Percentiles rank a stretch among this genome's conserved stretches.
These are phyloP conservation scores for Cochlearius cochlearius DNA, from an alignment of 2,113 vertebrate genomes.

Conservation along the genomic window DNA sequence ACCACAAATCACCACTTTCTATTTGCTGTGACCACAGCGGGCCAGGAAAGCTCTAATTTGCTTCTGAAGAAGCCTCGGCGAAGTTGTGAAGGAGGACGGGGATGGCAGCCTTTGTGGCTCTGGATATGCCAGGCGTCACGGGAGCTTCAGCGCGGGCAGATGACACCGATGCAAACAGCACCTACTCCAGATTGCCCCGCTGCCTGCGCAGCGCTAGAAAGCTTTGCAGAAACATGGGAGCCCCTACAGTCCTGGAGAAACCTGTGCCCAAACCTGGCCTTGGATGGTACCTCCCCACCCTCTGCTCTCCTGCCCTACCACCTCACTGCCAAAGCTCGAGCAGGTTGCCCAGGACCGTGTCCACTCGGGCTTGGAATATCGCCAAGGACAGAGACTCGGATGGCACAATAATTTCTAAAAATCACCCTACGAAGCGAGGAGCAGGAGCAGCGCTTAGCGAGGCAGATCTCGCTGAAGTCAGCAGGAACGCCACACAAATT, in stretches of 20 bases:
- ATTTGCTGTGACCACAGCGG: not conserved
- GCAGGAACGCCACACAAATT: not conserved
- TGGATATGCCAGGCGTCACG: rapidly evolving
- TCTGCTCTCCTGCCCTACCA: not conserved
- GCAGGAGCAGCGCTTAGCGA: not conserved
- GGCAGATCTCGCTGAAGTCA: not conserved
- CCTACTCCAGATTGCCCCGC: not conserved
- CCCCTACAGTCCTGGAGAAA: not conserved
- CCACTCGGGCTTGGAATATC: not conserved
- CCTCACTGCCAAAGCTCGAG: not conserved
- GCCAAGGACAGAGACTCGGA: not conserved
- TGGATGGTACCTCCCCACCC: not conserved
- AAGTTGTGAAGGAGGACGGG: not conserved
- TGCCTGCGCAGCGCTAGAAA: not conserved
- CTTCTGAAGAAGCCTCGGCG: not conserved
- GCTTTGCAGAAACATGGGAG: not conserved
- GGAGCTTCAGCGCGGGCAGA: not conserved
- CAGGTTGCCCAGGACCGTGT: not conserved
- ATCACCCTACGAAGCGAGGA: not conserved
- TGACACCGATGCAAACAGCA: not conserved
- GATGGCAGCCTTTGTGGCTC: not conserved
- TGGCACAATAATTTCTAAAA: not conserved
- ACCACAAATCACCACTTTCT: not conserved
- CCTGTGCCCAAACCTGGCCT: not conserved
- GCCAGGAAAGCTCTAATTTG: not conserved